Evolutionary conservation across 2,797 vertebrate genomes (phyloP).

Genomic region (Enteromius paludinosus): DNA sequence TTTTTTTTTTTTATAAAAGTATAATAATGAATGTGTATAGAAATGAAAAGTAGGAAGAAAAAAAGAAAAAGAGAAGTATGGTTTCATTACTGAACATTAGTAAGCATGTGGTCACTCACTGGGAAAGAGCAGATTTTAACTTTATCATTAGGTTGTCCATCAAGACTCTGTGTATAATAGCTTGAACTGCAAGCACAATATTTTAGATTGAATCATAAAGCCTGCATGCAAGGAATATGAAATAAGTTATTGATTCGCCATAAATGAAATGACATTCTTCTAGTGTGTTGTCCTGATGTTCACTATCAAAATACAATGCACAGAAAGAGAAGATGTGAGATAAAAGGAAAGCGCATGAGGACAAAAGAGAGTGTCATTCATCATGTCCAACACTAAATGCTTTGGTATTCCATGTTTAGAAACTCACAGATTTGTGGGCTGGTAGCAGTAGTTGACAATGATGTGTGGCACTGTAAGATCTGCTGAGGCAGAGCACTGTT

Average conservation of each 20-base stretch:
- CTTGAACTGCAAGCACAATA: background rate
- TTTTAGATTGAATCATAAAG: constrained; percentile 3
- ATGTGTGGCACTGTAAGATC: constrained; percentile 19
- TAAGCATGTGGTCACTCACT: background rate
- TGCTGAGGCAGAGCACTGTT: constrained; percentile 33
- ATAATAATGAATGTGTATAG: too few relatives aligned
- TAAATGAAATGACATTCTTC: background rate
- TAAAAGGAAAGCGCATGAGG: constrained; percentile 44
- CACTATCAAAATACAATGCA: constrained; percentile 72
- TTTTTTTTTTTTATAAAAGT: too few relatives aligned
- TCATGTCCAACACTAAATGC: constrained; percentile 3
- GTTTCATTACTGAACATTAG: background rate
- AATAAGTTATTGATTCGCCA: constrained; percentile 17
- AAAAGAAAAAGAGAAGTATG: background rate
- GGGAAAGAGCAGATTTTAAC: background rate
- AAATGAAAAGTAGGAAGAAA: background rate
- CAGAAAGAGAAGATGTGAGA: constrained; percentile 16
- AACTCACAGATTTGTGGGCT: constrained; percentile 1
- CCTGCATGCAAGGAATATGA: constrained; percentile 6
- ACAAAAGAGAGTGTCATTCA: constrained; percentile 19
- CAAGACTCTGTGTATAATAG: background rate
- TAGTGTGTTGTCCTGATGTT: constrained; percentile 52
- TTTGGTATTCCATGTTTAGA: constrained; percentile 15
- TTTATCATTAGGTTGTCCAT: background rate
- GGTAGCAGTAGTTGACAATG: constrained; percentile 2